Base-by-base conservation (phyloP, 2,797 vertebrate genomes). In the Hybognathus amarus region DNA sequence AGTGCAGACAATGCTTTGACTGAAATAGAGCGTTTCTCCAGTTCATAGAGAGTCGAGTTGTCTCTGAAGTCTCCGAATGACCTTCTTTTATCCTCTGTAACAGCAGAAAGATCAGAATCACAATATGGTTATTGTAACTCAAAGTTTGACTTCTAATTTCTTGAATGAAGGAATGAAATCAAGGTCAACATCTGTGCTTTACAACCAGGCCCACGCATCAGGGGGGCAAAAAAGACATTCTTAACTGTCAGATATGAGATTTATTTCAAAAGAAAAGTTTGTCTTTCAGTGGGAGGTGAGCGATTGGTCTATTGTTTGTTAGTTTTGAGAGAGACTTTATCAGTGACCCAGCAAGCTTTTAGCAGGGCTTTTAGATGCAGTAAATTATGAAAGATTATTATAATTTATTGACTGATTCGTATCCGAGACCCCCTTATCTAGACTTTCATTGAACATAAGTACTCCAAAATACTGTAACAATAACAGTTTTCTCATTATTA, bases 1-100 rank as follows among this genome's bases (percentile, higher is more conserved):
- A 91, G 93, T 88, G 93, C 94, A 9, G 95, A 96, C 82, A 95
- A 93, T 45, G 94, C 94, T 94, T 94, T 97, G 91, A 97, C 96
- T 0, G 95, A 96, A 89, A 91, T 85, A 2, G 87, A 82, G 85
- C 87, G 84, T 83, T 89, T 94, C 82, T 94, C 93, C 81, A 54
- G 90, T 89, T 87, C 89, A 88, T 90, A 90, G 69, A 30, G 71
- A 85, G 79, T 82, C 54, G 89, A 91, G 75, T 71, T 89, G 86
- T 92, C 92, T 82, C 92, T 90, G 78, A 92, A 75, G 89, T 93
- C 93, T 89, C 91, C 90, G 80, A 90, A 33, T 2, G 92, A 90
- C 87, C 61, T 90, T 10, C 91, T 93, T 85, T 91, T 96, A 86
- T 95, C 94, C 90, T 93, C 97, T 97, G 92, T 73, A 93, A 91